Evolutionary conservation across 2,797 vertebrate species (phyloP), one percentile per base, ranked within the genome.

Genomic region (Gymnoscopelus microlampas): DNA sequence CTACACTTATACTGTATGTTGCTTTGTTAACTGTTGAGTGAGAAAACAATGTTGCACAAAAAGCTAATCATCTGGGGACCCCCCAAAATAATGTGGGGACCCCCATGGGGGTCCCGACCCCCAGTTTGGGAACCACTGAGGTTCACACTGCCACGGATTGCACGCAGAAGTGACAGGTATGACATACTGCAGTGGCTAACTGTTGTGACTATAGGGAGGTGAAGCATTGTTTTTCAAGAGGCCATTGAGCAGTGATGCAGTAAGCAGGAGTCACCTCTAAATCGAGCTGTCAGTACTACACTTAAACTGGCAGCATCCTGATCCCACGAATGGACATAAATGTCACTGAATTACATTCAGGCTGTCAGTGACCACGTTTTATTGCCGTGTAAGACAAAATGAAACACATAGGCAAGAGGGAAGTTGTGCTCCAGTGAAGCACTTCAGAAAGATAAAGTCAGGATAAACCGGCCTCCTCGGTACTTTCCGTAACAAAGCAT

Each of bases 361-460:
- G 26, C 60, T 68, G 39, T 63, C 50, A 66, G 12, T 26, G 24
- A 26, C 59, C 14, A 64, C 5, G 51, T 68, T 65, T 62, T 29
- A 58, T 47, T 68, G 12, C n/a, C 19, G 8, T 32, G 12, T 66
- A 78, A 68, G 55, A 6, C 14, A 70, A 71, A 62, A 76, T 9
- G 13, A 70, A 70, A 69, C 15, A 60, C 12, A 39, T 49, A 64
- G 39, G 61, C 9, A 2, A 39, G 57, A 62, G 39, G 61, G 13
- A 3, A 69, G 47, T 61, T 7, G 60, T 67, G 69, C 62, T 82
- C 75, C 53, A 63, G 6, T 80, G 69, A 77, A 68, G 49, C 63
- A 47, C 63, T 70, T 69, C 35, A 65, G 15, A 29, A 24, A 71
- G 65, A 78, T 63, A 66, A 73, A 53, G 13, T 59, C 66, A 14